Base-by-base conservation (phyloP, 2,888 invertebrate species). In the Trissolcus japonicus region DNA sequence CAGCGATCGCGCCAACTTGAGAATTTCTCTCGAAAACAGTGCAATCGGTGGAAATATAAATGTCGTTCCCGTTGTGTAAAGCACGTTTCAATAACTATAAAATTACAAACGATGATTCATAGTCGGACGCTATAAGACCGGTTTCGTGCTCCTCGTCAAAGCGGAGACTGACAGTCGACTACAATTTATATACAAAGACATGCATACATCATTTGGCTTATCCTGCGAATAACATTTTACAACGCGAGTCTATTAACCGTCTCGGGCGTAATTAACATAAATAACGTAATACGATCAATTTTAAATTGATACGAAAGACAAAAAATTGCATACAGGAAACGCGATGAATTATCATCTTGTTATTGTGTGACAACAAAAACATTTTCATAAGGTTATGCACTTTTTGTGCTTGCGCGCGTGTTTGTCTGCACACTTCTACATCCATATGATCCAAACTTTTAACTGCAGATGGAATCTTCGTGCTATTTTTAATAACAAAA, bases 91-190 rank as follows among this genome's bases (percentile, higher is more conserved):
- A 78, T 69, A 73, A 73, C 73, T 73, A 73, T 71, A 68, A 78
- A 74, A 74, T 78, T 78, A 78, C 78, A 57, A 54, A 17, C 71
- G 71, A 66, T 77, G 72, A 72, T 77, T 77, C 77, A 77, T 73
- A 72, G 68, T 68, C 73, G 56, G 50, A 72, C 67, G 71, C 56
- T 69, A 72, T 68, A 73, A 68, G 68, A 77, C 77, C 77, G 77
- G 77, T 77, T 73, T 71, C 72, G 69, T 74, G 57, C 69, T 78
- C 69, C 72, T 67, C 71, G 78, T 77, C 77, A 78, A 78, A 78
- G 57, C 63, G 9, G 21, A 55, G 73, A 69, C 69, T 74, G 73
- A 74, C 78, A 78, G 69, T 71, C 62, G 60, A 66, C 69, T 62
- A 74, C 69, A 55, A 78, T 69, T 71, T 71, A 67, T 67, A 74